Base-by-base conservation (phyloP, 2,888 invertebrate species). In the Agonum fuliginosum region DNA sequence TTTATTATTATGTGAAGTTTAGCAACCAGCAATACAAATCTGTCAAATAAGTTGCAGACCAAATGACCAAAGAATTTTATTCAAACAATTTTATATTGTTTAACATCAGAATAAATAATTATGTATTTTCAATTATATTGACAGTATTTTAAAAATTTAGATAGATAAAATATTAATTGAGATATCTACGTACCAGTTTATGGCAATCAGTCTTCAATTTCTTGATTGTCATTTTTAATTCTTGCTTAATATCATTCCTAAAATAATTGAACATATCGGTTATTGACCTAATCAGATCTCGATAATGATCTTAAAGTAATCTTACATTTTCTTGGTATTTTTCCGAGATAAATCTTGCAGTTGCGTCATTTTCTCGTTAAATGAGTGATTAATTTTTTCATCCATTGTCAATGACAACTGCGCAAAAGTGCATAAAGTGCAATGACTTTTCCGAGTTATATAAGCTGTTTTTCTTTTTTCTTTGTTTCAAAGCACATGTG, bases 381-480 rank as follows among this genome's bases (percentile, higher is more conserved):
- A 62, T 27, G 30, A 30, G 12, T 30, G 30, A 62, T 62, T 62
- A 62, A 62, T 17, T 30, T 30, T 62, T 27, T 62, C 58, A 17
- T 62, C 58, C 58, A 62, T 62, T 54, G 3, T 54, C 12, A 12
- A n/a, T n/a, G 58, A 14, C 30, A n/a, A n/a, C 37, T 37, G 8
- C 37, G n/a, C 51, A 51, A 51, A 54, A 27, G 17, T 62, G 27
- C 30, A 62, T 14, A 24, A 58, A 58, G 54, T 27, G n/a, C 54
- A 27, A 27, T 58, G 14, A 58, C 54, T 27, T 58, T 58, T 58
- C n/a, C n/a, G 54, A 58, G 27, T 58, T 48, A 48, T 22, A 48
- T 48, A 48, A 20, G 6, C 20, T 48, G 41, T 48, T 10, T 6
- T 48, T 27, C 14, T 58, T 58, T 24, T 12, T 48, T 48, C n/a